Base-by-base conservation (phyloP, 2,797 vertebrate species). In the Moxostoma hubbsi region DNA sequence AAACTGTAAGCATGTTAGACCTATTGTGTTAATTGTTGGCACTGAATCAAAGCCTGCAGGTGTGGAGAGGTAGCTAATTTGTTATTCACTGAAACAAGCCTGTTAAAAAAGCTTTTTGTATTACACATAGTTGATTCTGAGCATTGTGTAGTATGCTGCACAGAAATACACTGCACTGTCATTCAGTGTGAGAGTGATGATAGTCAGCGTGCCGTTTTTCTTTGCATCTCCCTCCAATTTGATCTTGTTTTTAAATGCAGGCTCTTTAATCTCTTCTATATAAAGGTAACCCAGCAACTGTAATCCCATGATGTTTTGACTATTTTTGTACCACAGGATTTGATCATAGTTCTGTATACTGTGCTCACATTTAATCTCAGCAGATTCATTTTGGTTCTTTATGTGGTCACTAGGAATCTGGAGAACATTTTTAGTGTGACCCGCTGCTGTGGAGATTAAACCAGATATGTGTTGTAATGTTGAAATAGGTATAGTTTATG, bases 81-180 rank as follows among this genome's bases (percentile, higher is more conserved):
- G 55, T 11, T 24, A 24, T 57, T 57, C 7, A 49, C 47, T 9
- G 51, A 47, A 1, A 57, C 5, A 49, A 69, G 51, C 0, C 0
- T 7, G 15, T 67, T 47, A 57, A 7, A 10, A 6, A 10, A 1
- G 2, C n/a, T 75, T 82, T 55, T 73, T 67, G 79, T 68, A 47
- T 24, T 6, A 72, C 53, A 9, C 7, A 45, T 45, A 18, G 18
- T 9, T 47, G 46, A 62, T 63, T 45, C 15, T 15, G 10, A 71
- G 0, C 24, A 75, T 8, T 82, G 65, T 73, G 75, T 61, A 51
- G 57, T 9, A 61, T 0, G 53, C 73, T 73, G 73, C 82, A 81
- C 78, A 83, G 62, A 77, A 83, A 73, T 81, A 86, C 66, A 81
- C 66, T 55, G 70, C 81, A 69, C 71, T 84, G 62, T 86, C 77